Percentiles rank a stretch among this genome's conserved stretches.
These are phyloP conservation scores for Brachymystax lenok DNA, from an alignment of 2,797 vertebrate species.

Conservation along the genomic window DNA sequence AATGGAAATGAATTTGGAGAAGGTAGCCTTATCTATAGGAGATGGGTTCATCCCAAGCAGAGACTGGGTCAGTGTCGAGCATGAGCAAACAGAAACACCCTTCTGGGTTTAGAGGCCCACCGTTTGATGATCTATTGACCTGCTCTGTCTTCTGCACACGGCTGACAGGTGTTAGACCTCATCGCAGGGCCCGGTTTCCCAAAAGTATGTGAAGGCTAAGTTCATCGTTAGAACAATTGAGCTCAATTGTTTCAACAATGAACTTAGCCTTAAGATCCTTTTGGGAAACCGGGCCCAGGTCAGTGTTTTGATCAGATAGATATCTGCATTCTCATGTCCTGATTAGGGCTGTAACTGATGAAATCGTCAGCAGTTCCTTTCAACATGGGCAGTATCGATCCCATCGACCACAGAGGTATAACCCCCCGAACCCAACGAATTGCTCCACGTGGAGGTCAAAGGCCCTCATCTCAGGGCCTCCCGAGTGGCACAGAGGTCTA, in stretches of 20 bases:
- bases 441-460: background rate
- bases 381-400: background rate
- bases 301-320: background rate
- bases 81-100: background rate
- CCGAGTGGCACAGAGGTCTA: no score
- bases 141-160: constrained; percentile 16
- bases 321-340: background rate
- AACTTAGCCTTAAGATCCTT: no score
- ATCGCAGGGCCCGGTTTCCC: background rate
- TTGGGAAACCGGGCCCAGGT: background rate
- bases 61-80: background rate
- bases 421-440: no score
- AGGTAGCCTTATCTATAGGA: background rate
- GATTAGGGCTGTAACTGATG: background rate
- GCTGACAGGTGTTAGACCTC: background rate
- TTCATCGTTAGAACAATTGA: no score
- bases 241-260: no score
- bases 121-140: constrained; percentile 47
- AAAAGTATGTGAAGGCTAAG: no score
- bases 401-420: background rate
- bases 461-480: background rate
- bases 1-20: background rate
- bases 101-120: constrained; percentile 37
- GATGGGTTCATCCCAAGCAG: background rate
- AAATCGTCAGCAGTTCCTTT: background rate